Base-by-base conservation (phyloP, 2,888 invertebrate genomes). In the Drosophila meridiana region DNA sequence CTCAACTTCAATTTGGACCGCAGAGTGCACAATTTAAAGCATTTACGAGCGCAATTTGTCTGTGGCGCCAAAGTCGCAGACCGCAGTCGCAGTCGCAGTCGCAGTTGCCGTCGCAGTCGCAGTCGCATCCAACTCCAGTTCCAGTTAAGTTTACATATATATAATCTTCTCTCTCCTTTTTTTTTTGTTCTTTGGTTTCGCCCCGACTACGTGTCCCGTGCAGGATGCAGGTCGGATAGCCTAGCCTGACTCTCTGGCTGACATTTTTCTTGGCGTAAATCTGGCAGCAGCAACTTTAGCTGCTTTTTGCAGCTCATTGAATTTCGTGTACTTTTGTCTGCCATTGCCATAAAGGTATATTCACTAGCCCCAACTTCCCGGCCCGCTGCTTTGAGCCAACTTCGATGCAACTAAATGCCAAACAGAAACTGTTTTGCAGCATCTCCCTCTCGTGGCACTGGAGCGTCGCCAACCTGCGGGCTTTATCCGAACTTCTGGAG, bases 241-340 rank as follows among this genome's bases (percentile, higher is more conserved):
- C 52, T 28, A 59, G 57, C 59, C 59, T 50, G 60, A 60, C 60
- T 50, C 50, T 50, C 50, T 67, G 71, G 57, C 69, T 80, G 78
- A 76, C 76, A 87, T 89, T 89, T 87, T 81, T 87, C 86, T 83
- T 89, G 81, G 83, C 83, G 83, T 85, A 90, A 90, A 88, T 87
- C 88, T 88, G 88, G 83, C 81, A 79, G 82, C 82, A 69, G 77
- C 67, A 85, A 86, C 81, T 90, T 87, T 82, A 75, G 88, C 76
- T 82, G 79, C 77, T 86, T 90, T 86, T 87, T 90, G 83, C 90
- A 87, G 87, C 87, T 87, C 87, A 87, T 87, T 87, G 90, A 87
- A 88, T 88, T 88, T 71, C 77, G 83, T 86, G 77, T 77, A 86
- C 88, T 88, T 87, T 82, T 87, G 89, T 86, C 86, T 85, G 86